phyloP scores from a whole-genome alignment of 23 tunicate species.

The Styela plicata region DNA sequence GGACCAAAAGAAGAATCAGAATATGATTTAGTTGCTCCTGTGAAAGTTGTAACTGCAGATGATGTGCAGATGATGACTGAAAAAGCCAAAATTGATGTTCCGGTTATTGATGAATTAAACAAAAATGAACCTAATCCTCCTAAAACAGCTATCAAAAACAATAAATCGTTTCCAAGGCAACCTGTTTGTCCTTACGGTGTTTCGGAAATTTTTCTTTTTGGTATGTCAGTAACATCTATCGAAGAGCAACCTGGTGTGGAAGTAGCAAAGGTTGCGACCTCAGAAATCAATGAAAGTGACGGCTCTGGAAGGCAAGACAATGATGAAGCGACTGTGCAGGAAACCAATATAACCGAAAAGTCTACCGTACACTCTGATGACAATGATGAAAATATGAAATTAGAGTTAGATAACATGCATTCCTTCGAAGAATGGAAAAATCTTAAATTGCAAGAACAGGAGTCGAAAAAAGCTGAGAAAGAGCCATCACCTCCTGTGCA shows the following conservation, averaged over 20 bases:
- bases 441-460: constrained; percentile 70
- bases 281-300: background rate
- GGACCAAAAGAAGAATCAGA: background rate
- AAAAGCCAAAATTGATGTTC: background rate
- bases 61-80: background rate
- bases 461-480: constrained; percentile 40
- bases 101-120: background rate
- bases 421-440: constrained; percentile 98
- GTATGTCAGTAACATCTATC: background rate
- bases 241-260: background rate
- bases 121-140: background rate
- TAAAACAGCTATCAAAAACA: background rate
- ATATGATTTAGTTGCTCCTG: background rate
- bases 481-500: constrained; percentile 16
- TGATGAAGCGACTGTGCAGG: background rate
- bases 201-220: constrained; percentile 16
- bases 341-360: background rate
- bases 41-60: background rate
- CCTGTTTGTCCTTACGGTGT: constrained; percentile 1
- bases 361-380: background rate
- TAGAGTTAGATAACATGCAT: constrained; percentile 69
- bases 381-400: constrained; percentile 35
- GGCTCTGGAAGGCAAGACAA: background rate
- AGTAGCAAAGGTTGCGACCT: background rate
- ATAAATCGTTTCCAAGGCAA: background rate